Conservation (phyloP, 2,888 invertebrate species). For the Phania funesta region DNA sequence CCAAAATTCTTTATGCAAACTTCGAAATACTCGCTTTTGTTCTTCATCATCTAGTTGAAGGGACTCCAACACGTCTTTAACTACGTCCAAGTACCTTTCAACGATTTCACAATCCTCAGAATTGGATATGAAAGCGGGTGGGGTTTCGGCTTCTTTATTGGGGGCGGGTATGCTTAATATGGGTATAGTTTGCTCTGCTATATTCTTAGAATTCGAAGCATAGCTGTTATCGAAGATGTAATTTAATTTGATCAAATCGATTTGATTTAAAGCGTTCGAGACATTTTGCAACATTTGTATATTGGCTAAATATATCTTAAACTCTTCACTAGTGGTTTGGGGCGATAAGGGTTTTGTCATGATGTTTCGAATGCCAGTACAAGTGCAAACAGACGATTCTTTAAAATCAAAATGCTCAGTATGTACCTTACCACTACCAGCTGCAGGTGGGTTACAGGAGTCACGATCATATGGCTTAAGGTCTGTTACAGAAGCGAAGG, state of each 20-base stretch:
- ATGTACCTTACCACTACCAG: slow-evolving; percentile 37
- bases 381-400: slow-evolving; percentile 78
- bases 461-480: slow-evolving; percentile 74
- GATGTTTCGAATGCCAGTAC: slow-evolving; percentile 81
- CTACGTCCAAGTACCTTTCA: slow-evolving; percentile 72
- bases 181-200: slow-evolving; percentile 63
- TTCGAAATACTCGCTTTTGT: slow-evolving; percentile 84
- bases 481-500: slow-evolving; percentile 80
- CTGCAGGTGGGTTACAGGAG: slow-evolving; percentile 6
- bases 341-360: slow-evolving; percentile 85
- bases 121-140: slow-evolving; percentile 72
- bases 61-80: slow-evolving; percentile 69
- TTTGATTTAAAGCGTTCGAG: slow-evolving; percentile 84
- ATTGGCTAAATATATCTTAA: slow-evolving; percentile 86
- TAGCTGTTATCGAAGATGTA: slow-evolving; percentile 82
- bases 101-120: slow-evolving; percentile 76
- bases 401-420: slow-evolving; percentile 70
- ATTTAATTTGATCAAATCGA: slow-evolving; percentile 83
- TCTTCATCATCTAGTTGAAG: slow-evolving; percentile 82
- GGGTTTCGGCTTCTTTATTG: slow-evolving; percentile 71
- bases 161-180: slow-evolving; percentile 56
- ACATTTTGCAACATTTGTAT: slow-evolving; percentile 88
- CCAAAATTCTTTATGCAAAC: slow-evolving; percentile 95
- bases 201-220: slow-evolving; percentile 69
- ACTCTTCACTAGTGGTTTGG: slow-evolving; percentile 86